Conservation (phyloP, 1,140 invertebrate genomes). For the Oryzaephilus surinamensis region DNA sequence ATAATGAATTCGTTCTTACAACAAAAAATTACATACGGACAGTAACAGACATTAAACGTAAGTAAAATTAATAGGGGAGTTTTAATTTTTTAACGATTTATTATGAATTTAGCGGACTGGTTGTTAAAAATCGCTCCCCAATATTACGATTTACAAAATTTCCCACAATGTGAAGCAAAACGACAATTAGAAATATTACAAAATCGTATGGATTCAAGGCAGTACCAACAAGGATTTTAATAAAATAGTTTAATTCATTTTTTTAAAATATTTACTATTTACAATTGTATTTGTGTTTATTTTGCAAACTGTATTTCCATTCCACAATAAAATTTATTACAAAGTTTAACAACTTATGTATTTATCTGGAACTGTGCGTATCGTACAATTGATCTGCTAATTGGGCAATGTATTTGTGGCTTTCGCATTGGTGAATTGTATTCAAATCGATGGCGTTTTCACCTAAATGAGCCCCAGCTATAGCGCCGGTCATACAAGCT, state of each 20-base stretch:
- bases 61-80: slow-evolving; percentile 33
- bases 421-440: slow-evolving; percentile 55
- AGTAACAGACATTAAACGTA: slow-evolving; percentile 97
- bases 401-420: slow-evolving; percentile 40
- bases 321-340: too few relatives aligned
- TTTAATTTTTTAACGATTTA: slow-evolving; percentile 15
- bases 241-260: slow-evolving; percentile 7
- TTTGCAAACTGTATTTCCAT: too few relatives aligned
- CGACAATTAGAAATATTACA: slow-evolving; percentile 80
- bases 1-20: slow-evolving; percentile 99
- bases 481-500: slow-evolving; percentile 65
- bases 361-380: too few relatives aligned
- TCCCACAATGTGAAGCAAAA: slow-evolving; percentile 95
- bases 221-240: slow-evolving; percentile 78
- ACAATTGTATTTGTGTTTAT: too few relatives aligned
- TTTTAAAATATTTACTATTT: background rate
- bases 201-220: slow-evolving; percentile 71
- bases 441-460: slow-evolving; percentile 45
- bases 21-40: slow-evolving; percentile 99
- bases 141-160: slow-evolving; percentile 97
- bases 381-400: slow-evolving; percentile 39
- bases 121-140: slow-evolving; percentile 90
- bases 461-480: slow-evolving; percentile 64
- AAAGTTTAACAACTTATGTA: too few relatives aligned
- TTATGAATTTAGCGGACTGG: slow-evolving; percentile 79